phyloP scores from a whole-genome alignment of 1,140 invertebrate species.

The Drosophila nikananu region DNA sequence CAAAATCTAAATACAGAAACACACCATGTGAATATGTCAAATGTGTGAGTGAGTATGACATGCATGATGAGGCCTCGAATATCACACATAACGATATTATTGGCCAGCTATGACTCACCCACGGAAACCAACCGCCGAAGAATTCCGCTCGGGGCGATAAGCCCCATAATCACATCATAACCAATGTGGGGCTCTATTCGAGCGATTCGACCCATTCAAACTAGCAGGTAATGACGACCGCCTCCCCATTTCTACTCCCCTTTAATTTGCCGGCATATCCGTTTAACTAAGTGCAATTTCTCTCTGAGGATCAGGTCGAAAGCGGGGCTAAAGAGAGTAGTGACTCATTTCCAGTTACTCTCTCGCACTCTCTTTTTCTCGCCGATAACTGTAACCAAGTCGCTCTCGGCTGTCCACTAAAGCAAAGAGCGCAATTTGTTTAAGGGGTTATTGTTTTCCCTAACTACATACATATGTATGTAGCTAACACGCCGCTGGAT shows the following conservation, averaged over 20 bases:
- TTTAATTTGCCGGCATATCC: constrained; percentile 25
- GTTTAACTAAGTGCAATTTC: constrained; percentile 28
- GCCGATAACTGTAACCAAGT: constrained; percentile 60
- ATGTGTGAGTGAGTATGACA: constrained; percentile 26
- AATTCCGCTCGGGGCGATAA: constrained; percentile 51
- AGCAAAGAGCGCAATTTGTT: constrained; percentile 7
- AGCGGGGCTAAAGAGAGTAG: constrained; percentile 27
- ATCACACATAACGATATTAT: constrained; percentile 44
- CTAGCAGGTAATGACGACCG: constrained; percentile 6
- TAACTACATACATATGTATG: no score
- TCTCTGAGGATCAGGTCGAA: constrained; percentile 42
- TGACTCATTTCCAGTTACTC: constrained; percentile 49
- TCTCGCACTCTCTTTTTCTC: neutral
- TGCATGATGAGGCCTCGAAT: constrained; percentile 45
- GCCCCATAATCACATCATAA: constrained; percentile 47
- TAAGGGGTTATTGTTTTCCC: constrained; percentile 12
- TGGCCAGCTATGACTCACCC: constrained; percentile 49
- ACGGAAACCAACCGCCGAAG: constrained; percentile 25
- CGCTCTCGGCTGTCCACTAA: constrained; percentile 4
- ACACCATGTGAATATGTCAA: constrained; percentile 6
- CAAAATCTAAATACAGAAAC: neutral
- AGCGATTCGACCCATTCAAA: constrained; percentile 9
- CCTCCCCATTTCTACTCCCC: constrained; percentile 9
- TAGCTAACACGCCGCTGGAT: constrained; percentile 38
- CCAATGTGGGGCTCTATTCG: constrained; percentile 10